Evolutionary conservation across 2,113 vertebrate genomes (phyloP).

Genomic region (Puntigrus tetrazona): DNA sequence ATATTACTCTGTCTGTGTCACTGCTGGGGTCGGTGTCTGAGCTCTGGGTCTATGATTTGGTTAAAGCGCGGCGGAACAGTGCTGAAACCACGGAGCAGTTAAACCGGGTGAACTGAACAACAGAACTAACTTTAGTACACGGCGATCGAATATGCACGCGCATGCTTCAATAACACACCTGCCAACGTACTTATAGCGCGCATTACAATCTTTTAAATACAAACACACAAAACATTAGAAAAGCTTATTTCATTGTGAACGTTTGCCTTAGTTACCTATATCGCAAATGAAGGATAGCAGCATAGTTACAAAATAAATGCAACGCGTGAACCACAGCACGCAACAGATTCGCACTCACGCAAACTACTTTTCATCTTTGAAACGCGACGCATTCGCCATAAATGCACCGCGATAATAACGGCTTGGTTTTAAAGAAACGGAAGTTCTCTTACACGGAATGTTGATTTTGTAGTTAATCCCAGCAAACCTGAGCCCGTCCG

Average conservation of each 20-base stretch:
- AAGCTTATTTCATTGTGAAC: not conserved
- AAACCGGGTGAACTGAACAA: not conserved
- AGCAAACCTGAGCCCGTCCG: not conserved
- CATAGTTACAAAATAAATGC: not conserved
- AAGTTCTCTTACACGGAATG: slow-evolving; percentile 31
- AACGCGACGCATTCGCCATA: not conserved
- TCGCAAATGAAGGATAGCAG: not conserved
- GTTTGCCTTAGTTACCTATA: not conserved
- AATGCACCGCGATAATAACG: no score
- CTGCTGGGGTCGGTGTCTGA: slow-evolving; percentile 21
- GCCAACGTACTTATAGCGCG: not conserved
- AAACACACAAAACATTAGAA: not conserved
- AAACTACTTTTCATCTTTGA: not conserved
- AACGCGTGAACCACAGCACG: not conserved
- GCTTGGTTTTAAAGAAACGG: not conserved
- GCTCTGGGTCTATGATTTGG: slow-evolving; percentile 44
- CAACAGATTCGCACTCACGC: slow-evolving; percentile 10
- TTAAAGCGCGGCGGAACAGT: not conserved
- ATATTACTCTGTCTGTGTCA: slow-evolving; percentile 12
- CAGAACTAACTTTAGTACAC: not conserved
- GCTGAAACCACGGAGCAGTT: not conserved
- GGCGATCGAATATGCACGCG: not conserved
- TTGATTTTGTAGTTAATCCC: slow-evolving; percentile 3
- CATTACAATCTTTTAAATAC: not conserved
- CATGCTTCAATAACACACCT: not conserved